Percentiles rank a stretch among this genome's conserved stretches.
Conservation (phyloP, 2,113 vertebrate species). For the Psittacara wagleri region DNA sequence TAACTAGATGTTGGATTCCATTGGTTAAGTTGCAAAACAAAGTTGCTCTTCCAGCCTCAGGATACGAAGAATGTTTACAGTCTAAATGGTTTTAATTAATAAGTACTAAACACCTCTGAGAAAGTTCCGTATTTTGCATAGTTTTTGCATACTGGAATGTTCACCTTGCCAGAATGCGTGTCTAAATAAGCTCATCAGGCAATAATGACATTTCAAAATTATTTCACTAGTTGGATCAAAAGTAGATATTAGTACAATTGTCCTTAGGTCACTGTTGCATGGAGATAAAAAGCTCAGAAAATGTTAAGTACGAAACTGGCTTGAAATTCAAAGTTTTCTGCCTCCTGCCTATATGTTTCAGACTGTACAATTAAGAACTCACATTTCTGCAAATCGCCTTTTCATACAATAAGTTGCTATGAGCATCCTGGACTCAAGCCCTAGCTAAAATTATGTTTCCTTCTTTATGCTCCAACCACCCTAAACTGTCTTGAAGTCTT, state of each 20-base stretch:
- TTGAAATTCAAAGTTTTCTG: conserved; percentile 39
- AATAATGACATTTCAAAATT: conserved; percentile 4
- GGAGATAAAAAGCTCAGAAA: conserved; percentile 19
- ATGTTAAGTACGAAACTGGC: not conserved
- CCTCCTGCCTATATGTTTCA: not conserved
- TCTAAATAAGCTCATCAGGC: not conserved
- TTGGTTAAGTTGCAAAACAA: not conserved
- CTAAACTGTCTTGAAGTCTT: not conserved
- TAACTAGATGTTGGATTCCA: not conserved
- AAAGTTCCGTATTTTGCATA: not conserved
- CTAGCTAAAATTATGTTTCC: not conserved
- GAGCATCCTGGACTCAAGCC: not conserved
- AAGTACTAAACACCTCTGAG: not conserved
- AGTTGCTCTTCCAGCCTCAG: not conserved
- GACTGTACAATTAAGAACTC: not conserved
- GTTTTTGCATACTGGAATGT: not conserved
- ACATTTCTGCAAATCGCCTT: not conserved
- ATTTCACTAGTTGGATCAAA: not conserved
- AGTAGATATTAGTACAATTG: not conserved
- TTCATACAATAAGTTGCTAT: not conserved
- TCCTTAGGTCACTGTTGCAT: not conserved
- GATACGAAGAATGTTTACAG: not conserved
- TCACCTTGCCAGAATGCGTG: not conserved
- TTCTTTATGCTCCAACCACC: not conserved
- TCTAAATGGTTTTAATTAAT: not conserved